A percentile compares a stretch with the other conserved stretches of the same genome.
phyloP scores from a whole-genome alignment of 2,888 invertebrate species.

The Tetragonula carbonaria region DNA sequence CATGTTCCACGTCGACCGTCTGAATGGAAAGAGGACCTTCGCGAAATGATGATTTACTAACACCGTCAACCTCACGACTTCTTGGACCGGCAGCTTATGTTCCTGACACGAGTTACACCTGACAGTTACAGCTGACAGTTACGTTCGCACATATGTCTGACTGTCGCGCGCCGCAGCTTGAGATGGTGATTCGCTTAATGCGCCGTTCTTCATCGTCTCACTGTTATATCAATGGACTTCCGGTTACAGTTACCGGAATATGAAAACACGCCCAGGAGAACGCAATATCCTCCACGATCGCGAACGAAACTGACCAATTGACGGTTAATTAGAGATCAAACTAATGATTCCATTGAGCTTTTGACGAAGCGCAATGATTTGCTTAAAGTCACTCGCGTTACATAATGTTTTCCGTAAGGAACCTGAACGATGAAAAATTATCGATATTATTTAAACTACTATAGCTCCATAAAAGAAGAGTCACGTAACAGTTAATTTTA shows the following conservation, averaged over 20 bases:
- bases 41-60: slow-evolving; percentile 41
- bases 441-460: too few species aligned
- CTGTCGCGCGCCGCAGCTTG: slow-evolving; percentile 54
- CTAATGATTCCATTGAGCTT: neutral
- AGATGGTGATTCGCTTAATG: slow-evolving; percentile 44
- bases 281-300: neutral
- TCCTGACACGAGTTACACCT: slow-evolving; percentile 48
- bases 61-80: slow-evolving; percentile 26
- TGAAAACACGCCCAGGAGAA: slow-evolving; percentile 8
- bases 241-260: neutral
- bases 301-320: neutral
- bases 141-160: slow-evolving; percentile 59
- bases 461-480: too few species aligned
- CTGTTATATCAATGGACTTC: slow-evolving; percentile 41
- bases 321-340: neutral
- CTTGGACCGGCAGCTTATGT: slow-evolving; percentile 45
- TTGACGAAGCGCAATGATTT: neutral
- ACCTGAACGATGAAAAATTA: too few species aligned
- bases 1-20: neutral
- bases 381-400: neutral
- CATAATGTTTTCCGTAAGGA: neutral
- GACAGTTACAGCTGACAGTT: slow-evolving; percentile 56
- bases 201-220: slow-evolving; percentile 57
- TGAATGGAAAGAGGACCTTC: neutral
- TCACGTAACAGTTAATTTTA: too few species aligned